Evolutionary conservation across 2,113 vertebrate genomes (phyloP), one percentile per base, ranked within the genome.

Genomic region (Himantopus leucocephalus): DNA sequence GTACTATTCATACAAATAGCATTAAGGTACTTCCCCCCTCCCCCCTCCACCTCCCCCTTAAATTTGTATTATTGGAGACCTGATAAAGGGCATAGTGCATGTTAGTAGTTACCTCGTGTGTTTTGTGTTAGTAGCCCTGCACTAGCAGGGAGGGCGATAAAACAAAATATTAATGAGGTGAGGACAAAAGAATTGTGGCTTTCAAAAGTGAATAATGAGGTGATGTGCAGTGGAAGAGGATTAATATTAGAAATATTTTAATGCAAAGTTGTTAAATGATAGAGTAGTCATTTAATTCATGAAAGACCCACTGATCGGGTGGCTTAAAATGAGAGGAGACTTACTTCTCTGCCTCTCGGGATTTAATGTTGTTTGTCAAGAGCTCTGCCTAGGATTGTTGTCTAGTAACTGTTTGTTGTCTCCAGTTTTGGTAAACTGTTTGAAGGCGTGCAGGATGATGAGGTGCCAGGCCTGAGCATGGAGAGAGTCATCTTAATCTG

Each of bases 41-140:
- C 14, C n/a, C 23, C 59, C 26, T 17, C 37, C 37, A 37, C 8
- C 9, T 12, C 8, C 24, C 47, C 1, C 0, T 2, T 35, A 45
- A 55, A 10, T 60, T 90, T 41, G 10, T 80, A 2, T 92, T 66
- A 16, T 16, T 53, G 12, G 32, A 66, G 32, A 27, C 9, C 41
- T 85, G 67, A 18, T 72, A 35, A 71, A 48, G 52, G 35, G 34
- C 9, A 7, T 6, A 34, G 34, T 34, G 18, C 27, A 1, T 24
- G 15, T 50, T 71, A 60, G 13, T 56, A 55, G 56, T 47, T 84
- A 12, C 18, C 34, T 67, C 9, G 8, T 35, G 23, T 41, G 50
- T 34, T 85, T 59, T 52, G 6, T 81, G 16, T 67, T 71, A 34
- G 43, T 56, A 84, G 60, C 19, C 32, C 37, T 73, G 18, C 14